These are phyloP conservation scores for Nothoprocta pentlandii DNA, from an alignment of 2,113 vertebrate genomes.

Conservation along the genomic window DNA sequence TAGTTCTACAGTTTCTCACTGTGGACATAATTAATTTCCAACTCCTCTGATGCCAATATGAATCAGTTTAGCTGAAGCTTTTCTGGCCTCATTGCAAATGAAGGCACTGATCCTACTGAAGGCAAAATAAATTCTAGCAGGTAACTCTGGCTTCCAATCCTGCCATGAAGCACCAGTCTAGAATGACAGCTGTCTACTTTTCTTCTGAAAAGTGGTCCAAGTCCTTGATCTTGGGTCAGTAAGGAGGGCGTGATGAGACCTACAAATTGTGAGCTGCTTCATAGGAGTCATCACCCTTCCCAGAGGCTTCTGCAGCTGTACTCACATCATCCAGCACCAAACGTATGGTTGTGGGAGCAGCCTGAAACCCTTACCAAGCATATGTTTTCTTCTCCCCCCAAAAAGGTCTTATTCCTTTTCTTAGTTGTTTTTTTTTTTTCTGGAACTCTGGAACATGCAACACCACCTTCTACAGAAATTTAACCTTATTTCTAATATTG, in stretches of 20 bases:
- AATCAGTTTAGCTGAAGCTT: background rate
- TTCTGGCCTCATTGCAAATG: background rate
- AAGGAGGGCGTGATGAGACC: rapidly evolving
- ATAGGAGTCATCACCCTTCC: rapidly evolving
- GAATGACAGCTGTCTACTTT: background rate
- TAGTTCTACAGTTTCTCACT: background rate
- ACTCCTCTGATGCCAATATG: background rate
- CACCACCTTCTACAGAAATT: background rate
- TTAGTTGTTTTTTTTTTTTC: background rate
- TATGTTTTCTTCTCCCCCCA: background rate
- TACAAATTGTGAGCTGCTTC: background rate
- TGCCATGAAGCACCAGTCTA: background rate
- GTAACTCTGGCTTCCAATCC: background rate
- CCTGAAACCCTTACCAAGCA: background rate
- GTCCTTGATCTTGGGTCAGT: background rate
- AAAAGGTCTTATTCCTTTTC: background rate
- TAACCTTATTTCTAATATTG: background rate
- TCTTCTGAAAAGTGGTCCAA: background rate
- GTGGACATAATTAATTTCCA: background rate
- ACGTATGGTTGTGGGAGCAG: background rate
- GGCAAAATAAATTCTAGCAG: background rate
- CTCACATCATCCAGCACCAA: rapidly evolving
- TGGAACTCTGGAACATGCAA: background rate
- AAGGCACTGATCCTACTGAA: background rate
- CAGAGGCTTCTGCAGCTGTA: background rate